Evolutionary conservation across 2,888 invertebrate genomes (phyloP), one percentile per base, ranked within the genome.

Genomic region (Hypsopygia costalis): DNA sequence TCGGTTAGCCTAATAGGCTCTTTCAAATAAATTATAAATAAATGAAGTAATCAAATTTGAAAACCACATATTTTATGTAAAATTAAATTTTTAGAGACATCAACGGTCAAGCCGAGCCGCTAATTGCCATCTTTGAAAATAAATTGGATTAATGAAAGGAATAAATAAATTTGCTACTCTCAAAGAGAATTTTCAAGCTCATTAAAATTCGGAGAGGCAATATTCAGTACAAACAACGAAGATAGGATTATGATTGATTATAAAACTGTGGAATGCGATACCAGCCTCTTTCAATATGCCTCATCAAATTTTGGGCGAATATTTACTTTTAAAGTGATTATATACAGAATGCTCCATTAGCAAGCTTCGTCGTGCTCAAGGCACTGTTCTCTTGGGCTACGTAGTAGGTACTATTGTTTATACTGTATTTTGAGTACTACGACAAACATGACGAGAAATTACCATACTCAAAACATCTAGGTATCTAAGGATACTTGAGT

Each of bases 221-320:
- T 31, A 31, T 31, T 31, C 31, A 11, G 31, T 6, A 31, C 11
- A 31, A 31, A 31, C 31, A 11, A 31, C 11, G 31, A 31, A 6
- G 31, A 31, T 31, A 31, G 31, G 31, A 31, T 31, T 31, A 31
- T 31, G 31, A 31, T 31, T 31, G 31, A 31, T 31, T 31, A 31
- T 11, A 31, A 31, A 31, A 31, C 31, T 31, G 31, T 31, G 31
- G 31, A 31, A 31, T 12, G 11, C 31, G 31, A 31, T 31, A 31
- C 6, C 12, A 31, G 11, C 11, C 8, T 12, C 11, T 31, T 6
- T 31, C 11, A 31, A 31, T 11, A 11, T 11, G 31, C 11, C 3
- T 11, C n/a, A 11, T 31, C 10, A 31, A 11, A 31, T 3, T 31
- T 12, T 31, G 2, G 10, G 11, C 12, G 10, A 29, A 29, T 29